Evolutionary conservation across 2,113 vertebrate genomes (phyloP).

Genomic region (Melanocharis versteri): DNA sequence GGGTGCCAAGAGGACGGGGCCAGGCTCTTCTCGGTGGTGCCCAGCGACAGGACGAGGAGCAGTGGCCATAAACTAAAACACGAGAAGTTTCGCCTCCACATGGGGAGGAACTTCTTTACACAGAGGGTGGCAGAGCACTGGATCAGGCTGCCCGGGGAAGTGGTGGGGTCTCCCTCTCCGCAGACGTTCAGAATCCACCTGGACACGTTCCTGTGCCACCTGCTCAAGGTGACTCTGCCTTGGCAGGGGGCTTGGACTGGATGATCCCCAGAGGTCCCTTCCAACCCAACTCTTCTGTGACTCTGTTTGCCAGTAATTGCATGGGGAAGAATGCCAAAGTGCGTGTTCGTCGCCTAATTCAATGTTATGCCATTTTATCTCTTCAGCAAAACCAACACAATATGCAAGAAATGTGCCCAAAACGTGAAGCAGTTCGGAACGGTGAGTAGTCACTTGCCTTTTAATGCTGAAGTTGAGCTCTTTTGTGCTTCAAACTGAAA

Average conservation of each 20-base stretch:
- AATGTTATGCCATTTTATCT: background rate
- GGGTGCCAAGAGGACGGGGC: background rate
- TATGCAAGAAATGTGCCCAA: constrained; percentile 99
- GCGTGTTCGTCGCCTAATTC: background rate
- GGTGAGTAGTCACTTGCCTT: constrained; percentile 73
- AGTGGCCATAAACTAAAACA: background rate
- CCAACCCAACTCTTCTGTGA: no score
- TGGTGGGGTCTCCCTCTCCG: background rate
- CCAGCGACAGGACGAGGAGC: background rate
- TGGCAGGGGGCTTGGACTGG: background rate
- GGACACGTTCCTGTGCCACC: background rate
- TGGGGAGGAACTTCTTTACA: background rate
- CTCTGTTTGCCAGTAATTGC: background rate
- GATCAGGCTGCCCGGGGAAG: background rate
- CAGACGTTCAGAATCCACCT: no score
- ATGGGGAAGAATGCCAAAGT: background rate
- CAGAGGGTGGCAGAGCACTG: background rate
- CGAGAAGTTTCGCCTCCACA: background rate
- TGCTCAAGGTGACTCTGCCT: background rate
- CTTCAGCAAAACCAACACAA: constrained; percentile 96
- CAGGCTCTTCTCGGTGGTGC: background rate
- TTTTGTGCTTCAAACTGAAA: fast-evolving
- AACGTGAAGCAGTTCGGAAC: constrained; percentile 98
- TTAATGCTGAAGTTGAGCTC: background rate
- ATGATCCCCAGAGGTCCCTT: background rate